Base-by-base conservation (phyloP, 1,140 invertebrate genomes). In the Hyles vespertilio region DNA sequence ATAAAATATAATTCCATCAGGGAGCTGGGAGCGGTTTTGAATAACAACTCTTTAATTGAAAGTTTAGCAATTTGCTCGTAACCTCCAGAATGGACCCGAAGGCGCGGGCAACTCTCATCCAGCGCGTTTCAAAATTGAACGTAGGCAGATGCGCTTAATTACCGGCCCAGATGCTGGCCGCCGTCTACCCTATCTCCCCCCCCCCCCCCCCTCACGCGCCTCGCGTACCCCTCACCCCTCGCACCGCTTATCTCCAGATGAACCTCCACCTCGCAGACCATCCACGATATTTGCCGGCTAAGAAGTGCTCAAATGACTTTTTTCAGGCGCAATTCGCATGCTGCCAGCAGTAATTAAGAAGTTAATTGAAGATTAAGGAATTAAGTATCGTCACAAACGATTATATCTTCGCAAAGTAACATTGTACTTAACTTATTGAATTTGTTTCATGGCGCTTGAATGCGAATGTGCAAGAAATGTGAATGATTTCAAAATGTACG, bases 11-110 rank as follows among this genome's bases (percentile, higher is more conserved):
- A 87, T 86, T 78, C 64, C 75, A 59, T 65, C 63, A 74, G 75
- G 74, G 72, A 77, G 75, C 76, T 68, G 73, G 65, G 76, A 81
- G 81, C 82, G 82, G 80, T 84, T 87, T 84, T 85, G 79, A 86
- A 84, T 87, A 87, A 88, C 85, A 88, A 88, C 85, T 88, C 85
- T 88, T 88, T 88, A 88, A 87, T 88, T 87, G 84, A 88, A 88
- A 88, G 84, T 88, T 87, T 84, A 88, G 85, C 85, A 87, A 87
- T 88, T 88, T 88, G 85, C 82, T 79, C 77, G 65, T 79, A 78
- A 80, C 84, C 82, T 76, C 71, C 77, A 73, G 75, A 85, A 85
- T 85, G 84, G 82, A 84, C 81, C 79, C 81, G 72, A 70, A 78
- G 78, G 71, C 71, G 77, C 66, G 72, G 78, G 70, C 75, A 84